These are phyloP conservation scores for Drosophila truncata DNA, from an alignment of 1,140 invertebrate genomes.

Conservation along the genomic window DNA sequence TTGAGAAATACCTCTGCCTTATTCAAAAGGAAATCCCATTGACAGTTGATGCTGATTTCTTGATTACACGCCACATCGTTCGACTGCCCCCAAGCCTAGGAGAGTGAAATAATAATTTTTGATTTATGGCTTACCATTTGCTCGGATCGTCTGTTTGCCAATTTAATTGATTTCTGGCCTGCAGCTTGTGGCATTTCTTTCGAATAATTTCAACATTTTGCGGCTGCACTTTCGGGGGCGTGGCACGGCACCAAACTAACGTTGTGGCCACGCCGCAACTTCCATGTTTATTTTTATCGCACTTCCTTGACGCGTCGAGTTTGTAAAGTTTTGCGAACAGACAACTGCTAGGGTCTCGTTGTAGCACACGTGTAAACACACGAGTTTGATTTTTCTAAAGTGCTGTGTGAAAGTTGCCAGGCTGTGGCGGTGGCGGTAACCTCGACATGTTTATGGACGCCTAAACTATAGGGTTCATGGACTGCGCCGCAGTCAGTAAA, in stretches of 20 bases:
- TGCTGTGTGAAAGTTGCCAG: conserved; percentile 51
- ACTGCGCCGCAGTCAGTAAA: conserved; percentile 33
- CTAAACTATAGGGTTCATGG: conserved; percentile 43
- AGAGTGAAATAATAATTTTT: conserved; percentile 46
- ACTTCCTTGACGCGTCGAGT: conserved; percentile 58
- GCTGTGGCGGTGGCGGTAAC: conserved; percentile 44
- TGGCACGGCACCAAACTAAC: conserved; percentile 1
- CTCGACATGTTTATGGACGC: conserved; percentile 46
- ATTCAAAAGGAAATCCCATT: conserved; percentile 61
- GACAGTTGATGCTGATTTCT: conserved; percentile 54
- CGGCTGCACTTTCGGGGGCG: conserved; percentile 11
- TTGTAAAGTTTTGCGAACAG: conserved; percentile 45
- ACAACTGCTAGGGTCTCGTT: conserved; percentile 23
- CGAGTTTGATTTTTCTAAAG: conserved; percentile 57
- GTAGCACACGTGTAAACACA: conserved; percentile 34
- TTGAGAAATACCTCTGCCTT: conserved; percentile 37
- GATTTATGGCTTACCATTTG: conserved; percentile 49
- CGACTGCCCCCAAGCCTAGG: neutral
- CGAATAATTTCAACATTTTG: conserved; percentile 14
- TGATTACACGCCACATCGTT: conserved; percentile 35
- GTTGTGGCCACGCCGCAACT: conserved; percentile 27
- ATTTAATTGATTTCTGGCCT: conserved; percentile 45
- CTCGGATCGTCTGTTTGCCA: conserved; percentile 3
- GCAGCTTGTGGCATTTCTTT: conserved; percentile 30
- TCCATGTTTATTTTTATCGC: conserved; percentile 66